These are phyloP conservation scores for Polyploca ridens DNA, from an alignment of 2,888 invertebrate species.

Conservation along the genomic window DNA sequence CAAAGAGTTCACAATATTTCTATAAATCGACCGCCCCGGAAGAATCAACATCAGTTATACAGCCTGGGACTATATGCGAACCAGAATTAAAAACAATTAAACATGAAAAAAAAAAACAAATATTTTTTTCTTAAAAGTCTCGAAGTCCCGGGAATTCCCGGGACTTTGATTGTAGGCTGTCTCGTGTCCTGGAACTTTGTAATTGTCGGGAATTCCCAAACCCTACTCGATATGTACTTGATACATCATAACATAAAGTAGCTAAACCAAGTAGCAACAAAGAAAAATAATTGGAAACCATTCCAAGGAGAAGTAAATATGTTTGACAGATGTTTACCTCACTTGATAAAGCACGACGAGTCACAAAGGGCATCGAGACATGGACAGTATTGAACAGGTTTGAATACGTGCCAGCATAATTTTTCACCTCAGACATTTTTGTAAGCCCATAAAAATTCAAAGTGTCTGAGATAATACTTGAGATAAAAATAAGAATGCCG, in stretches of 20 bases:
- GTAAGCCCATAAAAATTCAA: conserved; percentile 58
- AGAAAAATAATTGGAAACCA: background rate
- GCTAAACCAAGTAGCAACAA: background rate
- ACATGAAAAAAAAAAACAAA: no score
- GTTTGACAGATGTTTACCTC: conserved; percentile 38
- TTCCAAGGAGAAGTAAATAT: conserved; percentile 21
- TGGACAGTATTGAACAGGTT: conserved; percentile 53
- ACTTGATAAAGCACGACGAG: conserved; percentile 37
- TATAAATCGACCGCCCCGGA: no score
- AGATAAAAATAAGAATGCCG: conserved; percentile 56
- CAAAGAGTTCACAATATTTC: no score
- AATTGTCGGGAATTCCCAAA: no score
- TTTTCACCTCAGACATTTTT: conserved; percentile 63
- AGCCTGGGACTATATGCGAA: no score
- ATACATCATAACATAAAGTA: background rate
- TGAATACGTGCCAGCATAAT: conserved; percentile 69
- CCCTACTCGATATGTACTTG: no score
- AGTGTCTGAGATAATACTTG: conserved; percentile 56
- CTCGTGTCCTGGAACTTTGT: no score
- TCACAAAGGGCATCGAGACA: conserved; percentile 54
- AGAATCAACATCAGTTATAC: no score
- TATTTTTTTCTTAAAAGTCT: no score
- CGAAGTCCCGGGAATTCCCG: no score
- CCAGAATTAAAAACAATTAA: no score
- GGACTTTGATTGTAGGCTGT: no score